phyloP scores from a whole-genome alignment of 53 echinoderm and acorn worm genomes.

The Mesocentrotus franciscanus region DNA sequence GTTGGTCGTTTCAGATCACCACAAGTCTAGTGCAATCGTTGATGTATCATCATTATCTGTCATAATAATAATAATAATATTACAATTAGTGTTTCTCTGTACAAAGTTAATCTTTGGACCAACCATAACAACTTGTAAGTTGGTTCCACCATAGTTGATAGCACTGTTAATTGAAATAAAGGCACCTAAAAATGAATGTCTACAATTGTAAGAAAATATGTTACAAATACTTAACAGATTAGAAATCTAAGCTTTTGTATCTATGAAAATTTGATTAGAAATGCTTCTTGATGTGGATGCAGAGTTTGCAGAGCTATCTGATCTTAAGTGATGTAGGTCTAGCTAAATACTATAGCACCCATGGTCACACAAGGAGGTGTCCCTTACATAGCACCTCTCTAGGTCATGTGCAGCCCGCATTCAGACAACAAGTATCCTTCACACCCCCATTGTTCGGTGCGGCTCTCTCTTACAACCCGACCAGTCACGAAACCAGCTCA shows the following conservation, averaged over 20 bases:
- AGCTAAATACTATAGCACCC: not conserved
- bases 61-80: not conserved
- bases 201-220: not conserved
- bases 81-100: not conserved
- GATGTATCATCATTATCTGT: not conserved
- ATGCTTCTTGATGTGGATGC: not conserved
- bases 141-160: not conserved
- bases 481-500: constrained; percentile 35
- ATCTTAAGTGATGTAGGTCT: not conserved
- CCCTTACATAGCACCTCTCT: constrained; percentile 55
- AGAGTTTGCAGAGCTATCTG: not conserved
- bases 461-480: constrained; percentile 18
- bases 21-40: not conserved
- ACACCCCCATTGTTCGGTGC: constrained; percentile 37
- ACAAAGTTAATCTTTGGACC: not conserved
- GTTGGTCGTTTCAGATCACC: not conserved
- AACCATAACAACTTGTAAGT: not conserved
- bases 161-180: not conserved
- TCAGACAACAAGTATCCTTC: constrained; percentile 56
- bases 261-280: not conserved
- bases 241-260: not conserved
- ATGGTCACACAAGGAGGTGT: constrained; percentile 32
- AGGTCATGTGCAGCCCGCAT: constrained; percentile 38
- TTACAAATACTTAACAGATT: not conserved
- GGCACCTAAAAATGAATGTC: not conserved